Evolutionary conservation across 2,113 vertebrate genomes (phyloP).

Genomic region (Leptocoma aspasia): DNA sequence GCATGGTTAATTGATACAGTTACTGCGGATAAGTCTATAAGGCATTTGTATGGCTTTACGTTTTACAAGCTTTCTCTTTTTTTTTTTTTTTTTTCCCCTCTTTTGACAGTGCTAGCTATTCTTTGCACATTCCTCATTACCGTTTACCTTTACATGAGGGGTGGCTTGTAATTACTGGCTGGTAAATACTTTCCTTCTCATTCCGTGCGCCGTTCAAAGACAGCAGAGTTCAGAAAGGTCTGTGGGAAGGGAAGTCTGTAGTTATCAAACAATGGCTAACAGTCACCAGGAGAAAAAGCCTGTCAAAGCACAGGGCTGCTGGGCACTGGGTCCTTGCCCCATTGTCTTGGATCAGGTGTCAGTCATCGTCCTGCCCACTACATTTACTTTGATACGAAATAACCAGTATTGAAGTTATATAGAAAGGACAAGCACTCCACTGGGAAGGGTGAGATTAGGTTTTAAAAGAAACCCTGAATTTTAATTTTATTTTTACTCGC

Average conservation of each 20-base stretch:
- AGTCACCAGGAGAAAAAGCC: constrained; percentile 61
- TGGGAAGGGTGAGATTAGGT: neutral
- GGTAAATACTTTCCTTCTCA: constrained; percentile 72
- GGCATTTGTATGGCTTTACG: constrained; percentile 68
- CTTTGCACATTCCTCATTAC: constrained; percentile 65
- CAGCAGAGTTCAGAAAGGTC: constrained; percentile 76
- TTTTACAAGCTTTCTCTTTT: constrained; percentile 57
- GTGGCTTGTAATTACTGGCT: constrained; percentile 71
- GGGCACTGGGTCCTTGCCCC: neutral
- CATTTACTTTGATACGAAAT: constrained; percentile 24
- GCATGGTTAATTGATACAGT: constrained; percentile 82
- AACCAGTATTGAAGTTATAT: neutral
- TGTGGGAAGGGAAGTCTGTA: constrained; percentile 69
- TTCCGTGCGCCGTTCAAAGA: constrained; percentile 60
- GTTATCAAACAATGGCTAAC: constrained; percentile 65
- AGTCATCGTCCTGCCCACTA: constrained; percentile 43
- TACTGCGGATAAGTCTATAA: constrained; percentile 75
- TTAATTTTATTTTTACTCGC: neutral
- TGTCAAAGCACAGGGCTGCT: constrained; percentile 56
- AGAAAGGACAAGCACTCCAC: neutral
- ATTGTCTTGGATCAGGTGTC: constrained; percentile 56
- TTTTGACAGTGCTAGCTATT: constrained; percentile 61
- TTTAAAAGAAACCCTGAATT: neutral
- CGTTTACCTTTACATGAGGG: constrained; percentile 72
- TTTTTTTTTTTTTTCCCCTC: rapidly evolving